A percentile compares a stretch with the other conserved stretches of the same genome.
Conservation (phyloP, 1,140 invertebrate genomes). For the Heterodera carotae region DNA sequence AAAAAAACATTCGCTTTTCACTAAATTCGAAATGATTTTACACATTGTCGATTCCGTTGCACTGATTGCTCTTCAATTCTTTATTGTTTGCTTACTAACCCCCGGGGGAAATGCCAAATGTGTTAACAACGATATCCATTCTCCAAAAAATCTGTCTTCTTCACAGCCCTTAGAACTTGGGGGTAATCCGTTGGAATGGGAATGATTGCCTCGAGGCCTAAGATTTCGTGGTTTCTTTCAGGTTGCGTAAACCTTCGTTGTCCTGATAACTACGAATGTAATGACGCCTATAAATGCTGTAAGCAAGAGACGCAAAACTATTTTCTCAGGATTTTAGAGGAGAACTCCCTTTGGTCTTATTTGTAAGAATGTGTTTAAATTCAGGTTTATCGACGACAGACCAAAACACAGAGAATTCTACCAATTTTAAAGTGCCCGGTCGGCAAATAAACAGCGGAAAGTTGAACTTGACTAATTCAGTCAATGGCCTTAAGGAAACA, state of each 20-base stretch:
- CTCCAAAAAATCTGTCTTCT: neutral
- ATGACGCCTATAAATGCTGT: conserved; percentile 26
- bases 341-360: too few species aligned
- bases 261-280: conserved; percentile 20
- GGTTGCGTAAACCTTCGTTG: conserved; percentile 14
- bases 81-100: neutral
- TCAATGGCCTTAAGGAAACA: neutral
- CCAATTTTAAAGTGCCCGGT: neutral
- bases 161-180: neutral
- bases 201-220: too few species aligned
- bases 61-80: neutral
- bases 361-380: too few species aligned
- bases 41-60: neutral
- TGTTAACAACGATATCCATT: neutral
- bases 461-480: neutral
- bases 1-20: too few species aligned
- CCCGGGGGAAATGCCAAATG: neutral
- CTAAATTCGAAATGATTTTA: neutral
- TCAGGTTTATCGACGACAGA: neutral
- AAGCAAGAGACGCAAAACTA: neutral
- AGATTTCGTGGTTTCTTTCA: neutral
- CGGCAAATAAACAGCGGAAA: neutral
- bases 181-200: neutral
- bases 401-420: neutral
- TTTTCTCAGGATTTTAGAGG: too few species aligned